Evolutionary conservation across 2,888 invertebrate genomes (phyloP).

Genomic region (Galerucella nymphaeae): DNA sequence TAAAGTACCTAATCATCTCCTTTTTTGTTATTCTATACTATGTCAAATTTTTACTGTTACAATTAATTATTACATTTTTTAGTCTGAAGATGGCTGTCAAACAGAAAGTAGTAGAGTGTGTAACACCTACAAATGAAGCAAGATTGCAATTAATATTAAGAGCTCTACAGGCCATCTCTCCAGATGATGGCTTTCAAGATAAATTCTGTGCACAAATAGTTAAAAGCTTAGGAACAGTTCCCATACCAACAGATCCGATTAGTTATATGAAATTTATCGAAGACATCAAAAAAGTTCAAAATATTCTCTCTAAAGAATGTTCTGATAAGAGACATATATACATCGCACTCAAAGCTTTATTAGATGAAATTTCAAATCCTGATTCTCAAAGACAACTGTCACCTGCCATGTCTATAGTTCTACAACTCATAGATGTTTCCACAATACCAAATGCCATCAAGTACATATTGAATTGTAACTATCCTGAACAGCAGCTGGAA

Average conservation of each 20-base stretch:
- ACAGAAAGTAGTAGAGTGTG: conserved; percentile 69
- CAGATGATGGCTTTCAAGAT: conserved; percentile 64
- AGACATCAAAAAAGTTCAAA: conserved; percentile 59
- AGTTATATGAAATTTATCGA: conserved; percentile 59
- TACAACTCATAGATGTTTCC: conserved; percentile 64
- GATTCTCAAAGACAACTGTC: conserved; percentile 66
- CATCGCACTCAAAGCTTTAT: conserved; percentile 70
- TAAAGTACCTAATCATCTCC: not conserved
- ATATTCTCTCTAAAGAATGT: conserved; percentile 59
- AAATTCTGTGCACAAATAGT: conserved; percentile 69
- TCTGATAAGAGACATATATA: conserved; percentile 67
- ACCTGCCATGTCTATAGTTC: conserved; percentile 71
- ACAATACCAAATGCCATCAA: conserved; percentile 62
- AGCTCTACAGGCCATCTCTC: conserved; percentile 64
- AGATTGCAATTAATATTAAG: conserved; percentile 68
- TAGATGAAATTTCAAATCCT: conserved; percentile 71
- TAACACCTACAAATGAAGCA: conserved; percentile 64
- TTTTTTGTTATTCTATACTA: not conserved
- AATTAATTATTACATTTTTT: conserved; percentile 4
- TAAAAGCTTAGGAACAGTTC: conserved; percentile 66
- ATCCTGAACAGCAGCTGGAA: conserved; percentile 68
- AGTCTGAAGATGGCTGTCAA: conserved; percentile 68
- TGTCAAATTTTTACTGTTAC: not conserved
- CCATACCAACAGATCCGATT: conserved; percentile 59
- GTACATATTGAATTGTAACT: conserved; percentile 62